phyloP scores from a whole-genome alignment of 2,797 vertebrate genomes.

The Amphiprion clarkii region DNA sequence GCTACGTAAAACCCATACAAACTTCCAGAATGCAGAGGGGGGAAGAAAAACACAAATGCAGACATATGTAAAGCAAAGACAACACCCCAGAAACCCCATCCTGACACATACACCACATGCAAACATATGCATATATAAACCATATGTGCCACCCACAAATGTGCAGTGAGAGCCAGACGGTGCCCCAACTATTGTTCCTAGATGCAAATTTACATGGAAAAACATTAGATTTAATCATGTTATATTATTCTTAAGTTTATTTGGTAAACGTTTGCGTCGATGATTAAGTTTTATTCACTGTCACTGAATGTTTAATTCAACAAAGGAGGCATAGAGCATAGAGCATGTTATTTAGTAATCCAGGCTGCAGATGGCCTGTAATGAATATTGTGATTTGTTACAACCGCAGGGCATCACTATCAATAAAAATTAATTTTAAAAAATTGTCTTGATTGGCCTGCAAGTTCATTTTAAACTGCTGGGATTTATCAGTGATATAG shows the following conservation, averaged over 20 bases:
- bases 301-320: slow-evolving; percentile 31
- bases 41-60: not conserved
- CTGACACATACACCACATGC: slow-evolving; percentile 10
- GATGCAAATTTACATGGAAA: slow-evolving; percentile 38
- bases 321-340: slow-evolving; percentile 9
- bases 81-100: not conserved
- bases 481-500: slow-evolving; percentile 7
- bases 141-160: slow-evolving; percentile 41
- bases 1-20: slow-evolving; percentile 39
- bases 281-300: slow-evolving; percentile 42
- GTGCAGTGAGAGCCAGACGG: slow-evolving; percentile 23
- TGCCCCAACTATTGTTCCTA: slow-evolving; percentile 2
- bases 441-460: slow-evolving; percentile 34
- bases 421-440: slow-evolving; percentile 31
- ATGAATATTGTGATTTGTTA: slow-evolving; percentile 41
- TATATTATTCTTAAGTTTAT: slow-evolving; percentile 42
- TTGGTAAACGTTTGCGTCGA: slow-evolving; percentile 40
- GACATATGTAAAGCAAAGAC: slow-evolving; percentile 2
- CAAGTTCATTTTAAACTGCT: slow-evolving; percentile 20
- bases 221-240: slow-evolving; percentile 28
- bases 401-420: slow-evolving; percentile 26
- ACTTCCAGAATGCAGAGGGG: slow-evolving; percentile 7
- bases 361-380: slow-evolving; percentile 43
- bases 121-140: slow-evolving; percentile 34
- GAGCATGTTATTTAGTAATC: slow-evolving; percentile 16